phyloP scores from a whole-genome alignment of 2,113 vertebrate genomes.

The Ariopsis seemanni region DNA sequence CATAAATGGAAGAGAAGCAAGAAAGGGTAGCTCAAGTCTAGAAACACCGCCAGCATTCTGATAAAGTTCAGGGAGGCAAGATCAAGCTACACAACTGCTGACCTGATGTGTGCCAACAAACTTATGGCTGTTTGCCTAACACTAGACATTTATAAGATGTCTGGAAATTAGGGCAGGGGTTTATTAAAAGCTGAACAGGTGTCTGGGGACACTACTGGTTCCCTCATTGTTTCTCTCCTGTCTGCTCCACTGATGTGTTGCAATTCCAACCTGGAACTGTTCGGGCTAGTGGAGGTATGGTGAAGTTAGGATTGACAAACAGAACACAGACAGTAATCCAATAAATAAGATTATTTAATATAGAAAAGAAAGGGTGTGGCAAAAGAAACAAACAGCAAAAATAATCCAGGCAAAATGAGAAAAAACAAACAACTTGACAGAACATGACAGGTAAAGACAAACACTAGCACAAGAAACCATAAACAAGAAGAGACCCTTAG shows the following conservation, averaged over 20 bases:
- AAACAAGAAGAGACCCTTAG: no score
- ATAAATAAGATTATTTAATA: no score
- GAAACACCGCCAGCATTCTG: constrained; percentile 3
- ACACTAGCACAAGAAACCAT: no score
- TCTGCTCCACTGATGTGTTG: neutral
- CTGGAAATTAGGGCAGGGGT: constrained; percentile 35
- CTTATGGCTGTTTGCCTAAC: constrained; percentile 20
- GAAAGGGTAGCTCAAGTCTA: constrained; percentile 1
- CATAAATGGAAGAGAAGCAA: constrained; percentile 27
- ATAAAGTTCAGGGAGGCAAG: neutral
- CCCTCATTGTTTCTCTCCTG: neutral
- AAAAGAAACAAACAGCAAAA: no score
- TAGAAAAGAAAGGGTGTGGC: no score
- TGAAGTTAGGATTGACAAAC: no score
- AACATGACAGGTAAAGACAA: no score
- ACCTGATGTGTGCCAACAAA: neutral
- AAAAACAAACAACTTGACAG: no score
- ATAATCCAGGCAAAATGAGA: no score
- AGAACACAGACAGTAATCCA: no score
- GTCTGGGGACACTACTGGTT: neutral
- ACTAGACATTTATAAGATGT: constrained; percentile 16
- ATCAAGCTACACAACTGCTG: neutral
- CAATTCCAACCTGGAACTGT: neutral
- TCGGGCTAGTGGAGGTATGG: no score
- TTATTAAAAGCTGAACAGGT: constrained; percentile 7